A percentile compares a stretch with the other conserved stretches of the same genome.
Evolutionary conservation across 2,888 invertebrate species (phyloP).

Genomic region (Leucophenga montana): DNA sequence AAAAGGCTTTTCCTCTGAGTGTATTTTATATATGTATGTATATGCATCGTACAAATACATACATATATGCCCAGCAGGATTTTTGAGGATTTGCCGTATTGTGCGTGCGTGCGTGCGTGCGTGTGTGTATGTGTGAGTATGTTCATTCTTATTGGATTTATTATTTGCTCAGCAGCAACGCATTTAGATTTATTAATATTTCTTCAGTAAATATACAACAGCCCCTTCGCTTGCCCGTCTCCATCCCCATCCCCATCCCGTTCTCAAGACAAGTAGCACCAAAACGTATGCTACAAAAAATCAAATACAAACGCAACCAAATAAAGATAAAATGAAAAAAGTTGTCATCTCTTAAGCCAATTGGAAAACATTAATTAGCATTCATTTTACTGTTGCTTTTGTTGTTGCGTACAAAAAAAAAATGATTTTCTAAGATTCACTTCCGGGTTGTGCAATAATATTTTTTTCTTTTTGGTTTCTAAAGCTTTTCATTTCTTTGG

Average conservation of each 20-base stretch:
- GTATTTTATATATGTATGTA: too few relatives aligned
- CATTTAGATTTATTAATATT: too few relatives aligned
- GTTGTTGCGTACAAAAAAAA: background rate
- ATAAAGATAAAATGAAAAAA: background rate
- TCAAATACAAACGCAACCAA: background rate
- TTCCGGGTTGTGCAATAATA: background rate
- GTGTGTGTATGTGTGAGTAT: too few relatives aligned
- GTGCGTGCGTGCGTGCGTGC: too few relatives aligned
- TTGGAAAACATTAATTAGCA: constrained; percentile 5
- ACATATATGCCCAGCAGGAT: too few relatives aligned
- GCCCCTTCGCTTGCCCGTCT: background rate
- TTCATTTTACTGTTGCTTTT: background rate
- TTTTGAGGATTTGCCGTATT: too few relatives aligned
- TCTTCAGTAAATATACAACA: background rate
- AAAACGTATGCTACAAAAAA: constrained; percentile 3
- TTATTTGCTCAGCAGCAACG: too few relatives aligned
- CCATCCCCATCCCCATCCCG: too few relatives aligned
- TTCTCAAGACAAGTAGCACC: background rate
- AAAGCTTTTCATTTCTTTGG: background rate
- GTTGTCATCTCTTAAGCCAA: background rate
- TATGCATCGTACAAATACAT: too few relatives aligned
- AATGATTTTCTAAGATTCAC: background rate
- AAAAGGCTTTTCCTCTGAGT: too few relatives aligned
- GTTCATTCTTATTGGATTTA: too few relatives aligned
- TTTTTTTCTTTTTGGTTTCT: background rate